Percentiles rank a stretch among this genome's conserved stretches.
phyloP scores from a whole-genome alignment of 2,113 vertebrate genomes.

The Oxygymnocypris stewartii region DNA sequence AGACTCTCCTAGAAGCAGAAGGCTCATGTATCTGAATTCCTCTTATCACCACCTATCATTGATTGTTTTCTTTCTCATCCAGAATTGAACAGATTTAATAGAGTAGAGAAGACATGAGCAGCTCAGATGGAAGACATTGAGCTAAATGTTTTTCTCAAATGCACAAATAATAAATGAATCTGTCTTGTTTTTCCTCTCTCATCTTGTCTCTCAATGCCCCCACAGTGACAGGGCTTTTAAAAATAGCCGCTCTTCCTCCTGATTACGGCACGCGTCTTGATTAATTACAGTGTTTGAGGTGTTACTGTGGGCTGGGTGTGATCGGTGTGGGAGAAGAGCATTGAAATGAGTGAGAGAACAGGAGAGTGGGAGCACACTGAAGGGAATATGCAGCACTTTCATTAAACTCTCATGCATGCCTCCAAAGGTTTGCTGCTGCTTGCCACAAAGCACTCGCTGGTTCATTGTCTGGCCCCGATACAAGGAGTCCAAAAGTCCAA shows the following conservation, averaged over 20 bases:
- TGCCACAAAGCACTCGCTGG: not conserved
- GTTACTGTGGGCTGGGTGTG: slow-evolving; percentile 58
- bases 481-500: not conserved
- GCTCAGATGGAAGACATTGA: not conserved
- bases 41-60: not conserved
- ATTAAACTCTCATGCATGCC: not conserved
- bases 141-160: slow-evolving; percentile 18
- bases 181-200: slow-evolving; percentile 40
- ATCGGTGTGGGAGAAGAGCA: slow-evolving; percentile 46
- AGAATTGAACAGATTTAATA: not conserved
- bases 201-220: slow-evolving; percentile 59
- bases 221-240: slow-evolving; percentile 68
- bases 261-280: slow-evolving; percentile 70
- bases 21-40: not conserved
- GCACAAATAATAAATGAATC: slow-evolving; percentile 22
- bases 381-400: not conserved
- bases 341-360: slow-evolving; percentile 53
- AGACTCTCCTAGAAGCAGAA: not conserved
- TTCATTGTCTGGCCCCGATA: not conserved
- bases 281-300: slow-evolving; percentile 77
- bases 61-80: not conserved
- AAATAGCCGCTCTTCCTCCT: slow-evolving; percentile 73
- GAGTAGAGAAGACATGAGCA: not conserved
- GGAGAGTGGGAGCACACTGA: slow-evolving; percentile 29
- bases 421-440: slow-evolving; percentile 10